Base-by-base conservation (phyloP, 2,113 vertebrate species). In the Odontesthes bonariensis region DNA sequence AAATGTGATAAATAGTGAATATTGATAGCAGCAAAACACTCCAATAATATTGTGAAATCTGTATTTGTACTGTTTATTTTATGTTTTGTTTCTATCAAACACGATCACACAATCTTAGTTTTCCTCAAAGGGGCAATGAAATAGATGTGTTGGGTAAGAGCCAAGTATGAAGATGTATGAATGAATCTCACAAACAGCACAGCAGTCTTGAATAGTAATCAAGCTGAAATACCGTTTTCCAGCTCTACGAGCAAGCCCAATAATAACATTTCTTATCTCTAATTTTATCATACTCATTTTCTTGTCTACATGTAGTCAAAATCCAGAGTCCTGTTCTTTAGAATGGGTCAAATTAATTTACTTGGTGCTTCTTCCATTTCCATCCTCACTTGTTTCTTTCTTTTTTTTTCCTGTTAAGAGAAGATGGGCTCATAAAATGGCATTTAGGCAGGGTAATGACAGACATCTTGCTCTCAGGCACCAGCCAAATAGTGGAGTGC, bases 381-480 rank as follows among this genome's bases (percentile, higher is more conserved):
- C 63, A 49, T 61, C 44, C 13, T 10, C 12, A 52, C 47, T 38
- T 75, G 42, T 82, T 75, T 67, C 44, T 40, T 38, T 16, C 23
- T 52, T 23, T 53, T 11, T 60, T 16, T 40, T 13, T 31, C 53
- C 32, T 70, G 53, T 86, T 51, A 16, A 70, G 61, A 69, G 57
- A 75, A 71, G 68, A 83, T 67, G 61, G 55, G 51, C 66, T 79
- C 80, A 66, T 65, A 79, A 77, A 88, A 71, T 83, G 75, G 56
- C 77, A 82, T 91, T 88, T 78, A 83, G 81, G 58, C 44, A 66
- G 76, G 55, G 67, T 87, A 87, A 87, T 86, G 83, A 81, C 78
- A 73, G 84, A 75, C 68, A 77, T 75, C 65, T 81, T 78, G 72
- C 78, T 79, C 82, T 73, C 51, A 70, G 71, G 65, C 75, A 73